A percentile compares a stretch with the other conserved stretches of the same genome.
phyloP scores from a whole-genome alignment of 2,888 invertebrate genomes.

The Galerucella calmariensis region DNA sequence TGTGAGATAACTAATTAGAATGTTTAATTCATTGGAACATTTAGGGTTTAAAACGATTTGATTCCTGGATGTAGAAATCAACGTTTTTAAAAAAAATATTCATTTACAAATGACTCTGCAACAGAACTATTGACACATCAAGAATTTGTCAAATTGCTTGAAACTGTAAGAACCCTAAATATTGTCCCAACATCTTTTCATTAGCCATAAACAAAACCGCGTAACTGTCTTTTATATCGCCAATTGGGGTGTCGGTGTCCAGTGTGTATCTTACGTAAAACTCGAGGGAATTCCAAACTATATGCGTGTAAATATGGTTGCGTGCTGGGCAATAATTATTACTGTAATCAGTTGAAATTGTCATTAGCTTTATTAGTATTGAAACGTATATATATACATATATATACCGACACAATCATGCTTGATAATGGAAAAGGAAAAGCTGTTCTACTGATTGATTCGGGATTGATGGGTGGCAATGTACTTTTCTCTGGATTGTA shows the following conservation, averaged over 20 bases:
- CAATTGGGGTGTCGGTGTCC: conserved; percentile 34
- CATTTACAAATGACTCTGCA: no score
- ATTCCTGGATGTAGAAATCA: no score
- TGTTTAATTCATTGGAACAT: no score
- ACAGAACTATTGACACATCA: no score
- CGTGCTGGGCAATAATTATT: conserved; percentile 49
- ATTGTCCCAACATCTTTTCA: not conserved
- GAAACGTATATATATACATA: conserved; percentile 35
- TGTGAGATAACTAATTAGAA: no score
- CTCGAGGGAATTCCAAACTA: conserved; percentile 40
- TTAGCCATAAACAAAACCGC: not conserved
- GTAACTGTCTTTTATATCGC: not conserved
- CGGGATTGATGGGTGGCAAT: not conserved
- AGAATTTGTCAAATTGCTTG: no score
- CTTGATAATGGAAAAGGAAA: conserved; percentile 29
- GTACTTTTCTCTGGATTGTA: conserved; percentile 23
- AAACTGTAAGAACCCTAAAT: not conserved
- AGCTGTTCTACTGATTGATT: conserved; percentile 30
- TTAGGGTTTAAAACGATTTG: no score
- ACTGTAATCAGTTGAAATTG: conserved; percentile 49
- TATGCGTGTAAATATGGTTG: conserved; percentile 48
- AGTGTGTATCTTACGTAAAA: conserved; percentile 21
- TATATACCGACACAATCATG: conserved; percentile 14
- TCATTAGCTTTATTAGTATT: conserved; percentile 45
- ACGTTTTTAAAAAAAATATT: no score